These are phyloP conservation scores for Zoroaster sp. DNA, from an alignment of 53 echinoderm and acorn worm species.

Conservation along the genomic window DNA sequence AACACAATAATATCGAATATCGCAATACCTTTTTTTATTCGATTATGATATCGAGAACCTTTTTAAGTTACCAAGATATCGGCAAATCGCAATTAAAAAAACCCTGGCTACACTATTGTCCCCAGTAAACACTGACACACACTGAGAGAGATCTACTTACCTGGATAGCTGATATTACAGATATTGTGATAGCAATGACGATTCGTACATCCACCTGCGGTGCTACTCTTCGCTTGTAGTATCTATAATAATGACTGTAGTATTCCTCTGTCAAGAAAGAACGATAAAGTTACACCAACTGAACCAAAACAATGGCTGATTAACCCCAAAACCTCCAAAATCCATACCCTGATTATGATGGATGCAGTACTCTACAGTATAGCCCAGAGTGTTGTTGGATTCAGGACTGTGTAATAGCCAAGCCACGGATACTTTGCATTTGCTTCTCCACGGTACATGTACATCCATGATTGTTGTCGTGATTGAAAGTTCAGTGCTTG, in stretches of 20 bases:
- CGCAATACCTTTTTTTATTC: background rate
- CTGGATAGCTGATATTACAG: conserved; percentile 90
- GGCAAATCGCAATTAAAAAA: background rate
- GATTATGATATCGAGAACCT: background rate
- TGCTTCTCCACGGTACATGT: too few species aligned
- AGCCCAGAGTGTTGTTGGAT: too few species aligned
- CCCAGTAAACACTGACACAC: background rate
- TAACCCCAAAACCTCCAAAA: background rate
- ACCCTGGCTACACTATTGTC: background rate
- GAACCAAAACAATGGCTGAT: background rate
- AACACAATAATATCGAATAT: background rate
- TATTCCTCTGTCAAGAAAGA: conserved; percentile 69
- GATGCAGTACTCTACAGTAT: too few species aligned
- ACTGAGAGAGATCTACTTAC: conserved; percentile 23
- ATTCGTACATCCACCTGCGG: conserved; percentile 89
- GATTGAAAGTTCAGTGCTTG: too few species aligned
- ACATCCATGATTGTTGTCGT: too few species aligned
- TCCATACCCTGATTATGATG: background rate
- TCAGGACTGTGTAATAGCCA: too few species aligned
- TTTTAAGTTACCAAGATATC: background rate
- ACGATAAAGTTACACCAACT: background rate
- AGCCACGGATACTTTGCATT: too few species aligned
- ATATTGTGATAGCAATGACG: conserved; percentile 88
- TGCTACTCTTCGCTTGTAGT: conserved; percentile 76
- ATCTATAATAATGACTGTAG: conserved; percentile 90